A percentile compares a stretch with the other conserved stretches of the same genome.
Evolutionary conservation across 2,888 invertebrate species (phyloP).

Genomic region (Athalia cordata): DNA sequence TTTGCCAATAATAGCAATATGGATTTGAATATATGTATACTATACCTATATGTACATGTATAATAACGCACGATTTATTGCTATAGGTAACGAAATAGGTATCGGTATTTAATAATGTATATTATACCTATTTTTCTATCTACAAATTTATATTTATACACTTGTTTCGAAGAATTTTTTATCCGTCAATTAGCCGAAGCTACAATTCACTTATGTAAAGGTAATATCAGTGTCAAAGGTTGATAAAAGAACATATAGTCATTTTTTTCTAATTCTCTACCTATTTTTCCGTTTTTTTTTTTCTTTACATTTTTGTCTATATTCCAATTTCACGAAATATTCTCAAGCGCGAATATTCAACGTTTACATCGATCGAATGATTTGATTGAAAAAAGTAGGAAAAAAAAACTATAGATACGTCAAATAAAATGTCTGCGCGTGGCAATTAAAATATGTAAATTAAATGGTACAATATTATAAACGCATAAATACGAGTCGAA

Average conservation of each 20-base stretch:
- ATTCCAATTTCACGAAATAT: not conserved
- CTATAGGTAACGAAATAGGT: too few relatives aligned
- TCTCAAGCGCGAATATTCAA: not conserved
- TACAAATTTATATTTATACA: too few relatives aligned
- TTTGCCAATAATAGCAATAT: conserved; percentile 58
- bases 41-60: not conserved
- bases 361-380: not conserved
- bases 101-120: too few relatives aligned
- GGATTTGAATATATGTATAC: not conserved
- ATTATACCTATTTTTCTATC: too few relatives aligned
- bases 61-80: too few relatives aligned
- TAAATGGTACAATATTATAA: too few relatives aligned
- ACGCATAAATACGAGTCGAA: too few relatives aligned
- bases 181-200: too few relatives aligned
- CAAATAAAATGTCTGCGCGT: not conserved
- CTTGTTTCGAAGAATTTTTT: too few relatives aligned
- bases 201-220: too few relatives aligned
- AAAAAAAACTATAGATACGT: not conserved
- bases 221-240: not conserved
- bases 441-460: not conserved
- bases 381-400: not conserved
- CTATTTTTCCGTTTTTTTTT: not conserved
- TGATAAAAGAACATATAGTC: not conserved
- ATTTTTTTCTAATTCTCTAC: not conserved
- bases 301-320: not conserved